phyloP scores from a whole-genome alignment of 2,888 invertebrate genomes.

The Chrysotoxum bicinctum region DNA sequence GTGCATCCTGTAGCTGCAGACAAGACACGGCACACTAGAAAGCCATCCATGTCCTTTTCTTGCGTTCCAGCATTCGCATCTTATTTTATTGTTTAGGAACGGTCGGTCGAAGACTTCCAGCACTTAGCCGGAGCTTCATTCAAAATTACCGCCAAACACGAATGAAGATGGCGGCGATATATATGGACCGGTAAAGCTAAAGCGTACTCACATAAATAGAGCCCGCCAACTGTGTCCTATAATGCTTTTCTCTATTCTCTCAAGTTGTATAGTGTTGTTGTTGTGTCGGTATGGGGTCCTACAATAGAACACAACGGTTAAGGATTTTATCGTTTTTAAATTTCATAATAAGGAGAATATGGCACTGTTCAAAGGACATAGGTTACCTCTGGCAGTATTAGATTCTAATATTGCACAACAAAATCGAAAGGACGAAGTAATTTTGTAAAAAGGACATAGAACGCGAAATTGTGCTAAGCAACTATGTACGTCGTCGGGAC shows the following conservation, averaged over 20 bases:
- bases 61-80: constrained; percentile 23
- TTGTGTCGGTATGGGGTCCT: constrained; percentile 1
- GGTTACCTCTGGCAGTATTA: background rate
- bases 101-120: constrained; percentile 11
- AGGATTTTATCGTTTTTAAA: constrained; percentile 14
- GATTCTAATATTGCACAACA: constrained; percentile 17
- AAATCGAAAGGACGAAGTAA: constrained; percentile 24
- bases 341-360: constrained; percentile 17
- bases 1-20: background rate
- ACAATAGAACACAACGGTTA: background rate
- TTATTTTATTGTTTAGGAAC: constrained; percentile 31
- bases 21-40: background rate
- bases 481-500: background rate
- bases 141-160: constrained; percentile 34
- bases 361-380: constrained; percentile 8
- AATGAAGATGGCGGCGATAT: background rate
- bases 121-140: constrained; percentile 12
- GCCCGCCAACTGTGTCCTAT: constrained; percentile 34
- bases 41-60: background rate
- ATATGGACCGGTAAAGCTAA: background rate
- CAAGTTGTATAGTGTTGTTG: constrained; percentile 10
- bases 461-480: constrained; percentile 22
- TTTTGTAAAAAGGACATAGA: background rate
- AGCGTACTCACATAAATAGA: background rate
- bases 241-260: constrained; percentile 8